Evolutionary conservation across 53 echinoderm and acorn worm species (phyloP).

Genomic region (Crossaster papposus): DNA sequence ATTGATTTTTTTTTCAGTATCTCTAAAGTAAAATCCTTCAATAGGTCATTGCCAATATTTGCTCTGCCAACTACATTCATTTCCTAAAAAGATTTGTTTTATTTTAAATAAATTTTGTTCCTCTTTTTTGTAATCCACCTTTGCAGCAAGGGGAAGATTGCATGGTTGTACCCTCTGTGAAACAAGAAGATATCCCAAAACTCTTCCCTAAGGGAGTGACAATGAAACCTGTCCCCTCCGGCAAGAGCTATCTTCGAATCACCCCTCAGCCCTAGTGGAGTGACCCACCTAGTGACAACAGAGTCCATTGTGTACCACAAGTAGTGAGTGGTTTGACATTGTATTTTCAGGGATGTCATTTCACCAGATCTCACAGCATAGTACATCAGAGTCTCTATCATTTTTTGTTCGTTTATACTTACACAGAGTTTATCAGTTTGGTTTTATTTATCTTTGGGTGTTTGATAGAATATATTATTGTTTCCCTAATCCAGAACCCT

Average conservation of each 20-base stretch:
- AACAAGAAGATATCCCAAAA: slow-evolving; percentile 73
- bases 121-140: background rate
- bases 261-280: slow-evolving; percentile 81
- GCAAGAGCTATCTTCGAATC: slow-evolving; percentile 82
- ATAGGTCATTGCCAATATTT: no score
- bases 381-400: no score
- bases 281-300: slow-evolving; percentile 21
- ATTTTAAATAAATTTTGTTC: background rate
- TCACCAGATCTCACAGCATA: background rate
- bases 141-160: slow-evolving; percentile 76
- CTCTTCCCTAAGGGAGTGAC: slow-evolving; percentile 83
- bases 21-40: no score
- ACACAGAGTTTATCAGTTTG: no score
- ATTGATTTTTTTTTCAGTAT: no score
- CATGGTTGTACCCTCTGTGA: slow-evolving; percentile 88
- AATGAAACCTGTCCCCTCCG: slow-evolving; percentile 73
- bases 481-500: background rate
- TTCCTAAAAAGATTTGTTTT: no score
- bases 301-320: background rate
- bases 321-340: slow-evolving; percentile 13
- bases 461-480: background rate
- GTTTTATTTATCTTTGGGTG: background rate
- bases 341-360: background rate
- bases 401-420: no score
- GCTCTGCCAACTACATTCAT: no score